Base-by-base conservation (phyloP, 1,140 invertebrate species). In the Phymastichus coffea region DNA sequence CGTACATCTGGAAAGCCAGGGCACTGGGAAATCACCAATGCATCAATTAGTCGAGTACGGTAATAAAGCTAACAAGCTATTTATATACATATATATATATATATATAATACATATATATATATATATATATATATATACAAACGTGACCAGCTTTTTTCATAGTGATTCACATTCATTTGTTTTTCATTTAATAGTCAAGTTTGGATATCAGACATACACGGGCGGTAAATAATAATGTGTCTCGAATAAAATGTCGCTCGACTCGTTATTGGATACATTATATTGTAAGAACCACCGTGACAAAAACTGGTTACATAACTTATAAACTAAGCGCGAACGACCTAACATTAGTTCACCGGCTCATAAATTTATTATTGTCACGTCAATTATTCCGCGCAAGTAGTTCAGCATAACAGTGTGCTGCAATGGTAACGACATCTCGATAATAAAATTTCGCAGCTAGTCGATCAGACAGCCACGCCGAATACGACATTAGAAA, bases 1-100 rank as follows among this genome's bases (percentile, higher is more conserved):
- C 90, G 85, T 90, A 90, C 90, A 94, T 91, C 90, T 92, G 91
- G 85, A 90, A 90, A 88, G 91, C 91, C 88, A 94, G 91, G 89
- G 91, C 91, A 92, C 91, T 93, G 90, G 86, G 87, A 83, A 80
- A 80, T 80, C 78, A 80, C 77, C 78, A 80, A 80, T 79, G 77
- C 75, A 79, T 79, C 74, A 76, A 70, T 80, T 80, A 80, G 72
- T 79, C 71, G 68, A 77, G 68, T 76, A 67, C 48, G 52, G 59
- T 61, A 61, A 61, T 55, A 60, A n/a, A 54, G 51, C 57, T 54
- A 54, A 60, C 43, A 60, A 54, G n/a, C n/a, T n/a, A n/a, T n/a
- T n/a, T n/a, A n/a, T n/a, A n/a, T n/a, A n/a, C n/a, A n/a, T n/a
- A n/a, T n/a, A n/a, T n/a, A n/a, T n/a, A n/a, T n/a, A n/a, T n/a